A percentile compares a stretch with the other conserved stretches of the same genome.
phyloP scores from a whole-genome alignment of 2,888 invertebrate genomes.

The Acronicta leporina region DNA sequence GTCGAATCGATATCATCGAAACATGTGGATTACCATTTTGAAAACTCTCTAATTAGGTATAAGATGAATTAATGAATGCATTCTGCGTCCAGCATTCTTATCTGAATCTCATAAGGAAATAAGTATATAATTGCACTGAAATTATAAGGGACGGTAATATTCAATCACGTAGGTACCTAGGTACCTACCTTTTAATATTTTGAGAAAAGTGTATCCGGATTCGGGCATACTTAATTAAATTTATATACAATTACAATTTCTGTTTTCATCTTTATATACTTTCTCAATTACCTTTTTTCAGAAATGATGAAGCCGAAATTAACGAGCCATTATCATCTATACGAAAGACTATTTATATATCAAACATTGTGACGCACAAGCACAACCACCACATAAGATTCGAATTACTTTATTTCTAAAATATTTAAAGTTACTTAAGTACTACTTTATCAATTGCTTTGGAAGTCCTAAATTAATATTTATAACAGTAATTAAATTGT shows the following conservation, averaged over 20 bases:
- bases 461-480: constrained; percentile 43
- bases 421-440: constrained; percentile 58
- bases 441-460: constrained; percentile 48
- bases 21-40: constrained; percentile 66
- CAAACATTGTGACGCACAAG: constrained; percentile 84
- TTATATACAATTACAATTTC: too few species aligned
- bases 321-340: constrained; percentile 70
- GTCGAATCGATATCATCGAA: constrained; percentile 75
- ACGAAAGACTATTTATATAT: constrained; percentile 76
- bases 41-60: constrained; percentile 12
- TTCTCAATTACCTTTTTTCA: constrained; percentile 64
- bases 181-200: too few species aligned
- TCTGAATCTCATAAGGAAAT: constrained; percentile 35
- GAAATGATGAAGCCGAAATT: constrained; percentile 85
- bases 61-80: too few species aligned
- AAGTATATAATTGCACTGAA: background rate
- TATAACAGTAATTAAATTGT: constrained; percentile 31
- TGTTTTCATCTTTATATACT: background rate
- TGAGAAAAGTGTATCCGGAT: background rate
- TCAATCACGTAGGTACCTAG: too few species aligned
- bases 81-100: constrained; percentile 3
- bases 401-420: constrained; percentile 63
- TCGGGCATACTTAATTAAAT: too few species aligned
- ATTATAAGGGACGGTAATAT: too few species aligned
- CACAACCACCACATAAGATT: constrained; percentile 67